Evolutionary conservation across 2,797 vertebrate genomes (phyloP).

Genomic region (Masticophis lateralis): DNA sequence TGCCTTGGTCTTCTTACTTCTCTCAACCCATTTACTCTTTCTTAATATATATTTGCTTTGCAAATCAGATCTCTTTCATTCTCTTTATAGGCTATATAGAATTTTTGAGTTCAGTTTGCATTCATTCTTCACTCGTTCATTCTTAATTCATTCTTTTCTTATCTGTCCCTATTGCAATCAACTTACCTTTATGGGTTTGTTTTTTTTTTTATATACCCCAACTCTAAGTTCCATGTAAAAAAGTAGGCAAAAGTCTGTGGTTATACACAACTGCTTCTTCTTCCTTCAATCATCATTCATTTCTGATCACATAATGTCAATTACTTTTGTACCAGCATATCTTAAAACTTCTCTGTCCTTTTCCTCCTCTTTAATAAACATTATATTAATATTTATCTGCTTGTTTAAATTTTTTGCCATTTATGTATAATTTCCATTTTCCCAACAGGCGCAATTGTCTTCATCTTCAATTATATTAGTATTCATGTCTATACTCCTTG

Average conservation of each 20-base stretch:
- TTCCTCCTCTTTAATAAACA: background rate
- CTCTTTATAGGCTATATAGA: background rate
- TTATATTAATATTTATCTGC: background rate
- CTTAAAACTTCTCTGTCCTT: background rate
- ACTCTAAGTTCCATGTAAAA: background rate
- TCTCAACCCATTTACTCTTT: background rate
- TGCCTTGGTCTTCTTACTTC: background rate
- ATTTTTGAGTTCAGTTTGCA: background rate
- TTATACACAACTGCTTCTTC: background rate
- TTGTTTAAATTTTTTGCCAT: background rate
- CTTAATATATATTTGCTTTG: background rate
- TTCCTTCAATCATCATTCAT: background rate
- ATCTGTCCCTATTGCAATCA: background rate
- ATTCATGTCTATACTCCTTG: background rate
- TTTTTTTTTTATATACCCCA: background rate
- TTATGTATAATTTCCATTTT: background rate
- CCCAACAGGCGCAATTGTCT: background rate
- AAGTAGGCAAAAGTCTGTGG: background rate
- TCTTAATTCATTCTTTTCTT: background rate
- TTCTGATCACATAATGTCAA: background rate
- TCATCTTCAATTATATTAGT: background rate
- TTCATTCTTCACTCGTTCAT: background rate
- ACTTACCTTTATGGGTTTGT: background rate
- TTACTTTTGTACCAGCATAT: background rate
- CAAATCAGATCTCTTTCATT: background rate